These are phyloP conservation scores for Cercopithecus hamlyni DNA, from an alignment of 2,797 vertebrate species.

Conservation along the genomic window DNA sequence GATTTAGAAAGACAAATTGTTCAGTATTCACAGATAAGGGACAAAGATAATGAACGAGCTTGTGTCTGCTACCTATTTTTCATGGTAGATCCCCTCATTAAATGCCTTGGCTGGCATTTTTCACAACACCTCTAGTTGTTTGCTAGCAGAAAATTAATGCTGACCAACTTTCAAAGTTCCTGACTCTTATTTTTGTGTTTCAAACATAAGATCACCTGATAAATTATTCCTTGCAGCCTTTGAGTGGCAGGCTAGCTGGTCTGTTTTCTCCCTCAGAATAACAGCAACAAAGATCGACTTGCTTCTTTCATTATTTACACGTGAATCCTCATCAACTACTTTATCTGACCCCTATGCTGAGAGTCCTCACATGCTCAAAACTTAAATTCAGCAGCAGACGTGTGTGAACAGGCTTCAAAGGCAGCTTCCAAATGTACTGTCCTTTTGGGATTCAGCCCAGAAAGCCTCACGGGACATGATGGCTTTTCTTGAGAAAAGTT, in stretches of 20 bases:
- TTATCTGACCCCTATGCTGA: neutral
- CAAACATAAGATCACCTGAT: constrained; percentile 50
- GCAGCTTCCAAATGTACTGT: neutral
- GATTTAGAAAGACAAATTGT: neutral
- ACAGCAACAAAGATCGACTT: neutral
- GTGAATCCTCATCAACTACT: neutral
- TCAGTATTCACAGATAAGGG: neutral
- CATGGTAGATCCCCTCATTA: neutral
- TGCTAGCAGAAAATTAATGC: constrained; percentile 14
- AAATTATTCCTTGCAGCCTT: constrained; percentile 43
- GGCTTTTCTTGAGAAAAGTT: neutral
- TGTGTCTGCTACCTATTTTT: constrained; percentile 25
- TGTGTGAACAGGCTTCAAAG: constrained; percentile 45
- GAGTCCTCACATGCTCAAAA: neutral
- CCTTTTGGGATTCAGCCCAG: neutral
- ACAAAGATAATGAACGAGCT: neutral
- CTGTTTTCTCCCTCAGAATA: constrained; percentile 31
- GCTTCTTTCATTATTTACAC: constrained; percentile 33
- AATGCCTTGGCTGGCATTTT: constrained; percentile 8
- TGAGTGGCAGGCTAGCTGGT: neutral
- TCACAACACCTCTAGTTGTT: neutral
- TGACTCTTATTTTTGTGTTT: constrained; percentile 21
- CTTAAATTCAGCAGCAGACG: neutral
- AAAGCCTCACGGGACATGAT: neutral
- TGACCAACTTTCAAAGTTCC: constrained; percentile 26